phyloP scores from a whole-genome alignment of 2,797 vertebrate genomes.

The Rousettus madagascariensis region DNA sequence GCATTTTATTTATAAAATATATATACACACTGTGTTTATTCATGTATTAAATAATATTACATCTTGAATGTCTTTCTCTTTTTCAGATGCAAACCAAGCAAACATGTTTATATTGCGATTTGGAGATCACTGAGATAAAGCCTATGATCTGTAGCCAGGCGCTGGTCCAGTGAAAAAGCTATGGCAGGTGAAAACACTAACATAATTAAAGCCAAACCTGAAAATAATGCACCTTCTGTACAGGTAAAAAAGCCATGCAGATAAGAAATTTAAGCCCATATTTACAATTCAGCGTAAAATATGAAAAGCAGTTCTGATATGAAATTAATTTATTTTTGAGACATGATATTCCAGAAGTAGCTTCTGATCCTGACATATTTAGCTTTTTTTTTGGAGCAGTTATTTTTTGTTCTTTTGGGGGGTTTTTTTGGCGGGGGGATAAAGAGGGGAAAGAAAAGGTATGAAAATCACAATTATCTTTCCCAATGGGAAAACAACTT shows the following conservation, averaged over 20 bases:
- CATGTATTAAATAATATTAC: not conserved
- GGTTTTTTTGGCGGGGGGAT: not conserved
- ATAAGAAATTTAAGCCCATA: not conserved
- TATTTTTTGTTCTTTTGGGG: not conserved
- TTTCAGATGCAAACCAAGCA: not conserved
- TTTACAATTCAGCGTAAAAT: not conserved
- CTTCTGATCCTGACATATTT: not conserved
- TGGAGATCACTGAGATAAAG: not conserved
- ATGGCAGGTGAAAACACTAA: not conserved
- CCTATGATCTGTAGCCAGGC: not conserved
- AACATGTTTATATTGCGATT: not conserved
- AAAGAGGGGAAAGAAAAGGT: not conserved
- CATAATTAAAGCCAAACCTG: not conserved
- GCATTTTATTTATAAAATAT: not conserved
- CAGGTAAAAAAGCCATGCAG: not conserved
- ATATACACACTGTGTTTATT: not conserved
- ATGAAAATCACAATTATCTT: conserved; percentile 1
- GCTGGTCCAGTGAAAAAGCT: not conserved
- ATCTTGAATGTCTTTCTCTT: not conserved
- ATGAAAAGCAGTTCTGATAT: not conserved
- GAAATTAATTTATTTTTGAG: conserved; percentile 48
- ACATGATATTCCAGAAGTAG: not conserved
- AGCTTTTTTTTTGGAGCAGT: not conserved
- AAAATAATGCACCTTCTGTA: not conserved
- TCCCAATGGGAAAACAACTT: not conserved